Conservation (phyloP, 2,797 vertebrate species). For the Sebastiscus albofasciatus region DNA sequence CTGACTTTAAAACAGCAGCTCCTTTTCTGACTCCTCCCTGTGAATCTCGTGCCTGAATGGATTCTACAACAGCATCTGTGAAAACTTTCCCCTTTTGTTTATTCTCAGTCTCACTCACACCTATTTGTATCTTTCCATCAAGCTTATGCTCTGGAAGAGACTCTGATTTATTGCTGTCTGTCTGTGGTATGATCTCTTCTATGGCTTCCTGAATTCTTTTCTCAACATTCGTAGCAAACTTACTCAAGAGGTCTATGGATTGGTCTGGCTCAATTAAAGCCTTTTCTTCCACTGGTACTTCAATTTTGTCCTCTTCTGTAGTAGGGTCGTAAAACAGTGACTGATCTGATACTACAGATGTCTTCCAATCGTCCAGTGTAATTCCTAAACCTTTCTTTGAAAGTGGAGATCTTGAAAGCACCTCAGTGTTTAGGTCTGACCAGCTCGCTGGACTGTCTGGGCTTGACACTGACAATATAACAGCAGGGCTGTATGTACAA, state of each 20-base stretch:
- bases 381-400: slow-evolving; percentile 13
- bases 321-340: not conserved
- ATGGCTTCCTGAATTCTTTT: slow-evolving; percentile 78
- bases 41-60: not conserved
- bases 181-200: slow-evolving; percentile 61
- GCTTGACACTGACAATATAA: slow-evolving; percentile 36
- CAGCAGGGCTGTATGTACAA: slow-evolving; percentile 40
- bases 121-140: slow-evolving; percentile 8
- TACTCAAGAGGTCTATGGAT: slow-evolving; percentile 74
- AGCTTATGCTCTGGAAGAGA: not conserved
- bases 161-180: slow-evolving; percentile 7
- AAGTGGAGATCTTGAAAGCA: slow-evolving; percentile 7
- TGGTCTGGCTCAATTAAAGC: slow-evolving; percentile 43
- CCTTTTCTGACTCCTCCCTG: not conserved
- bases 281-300: slow-evolving; percentile 21
- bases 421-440: slow-evolving; percentile 29
- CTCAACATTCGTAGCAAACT: slow-evolving; percentile 78
- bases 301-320: slow-evolving; percentile 20
- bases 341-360: slow-evolving; percentile 21
- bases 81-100: not conserved
- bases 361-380: not conserved
- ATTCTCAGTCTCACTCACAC: slow-evolving; percentile 2
- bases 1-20: not conserved
- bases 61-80: not conserved
- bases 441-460: slow-evolving; percentile 44